phyloP scores from a whole-genome alignment of 2,797 vertebrate genomes.

The Acanthurus tractus region DNA sequence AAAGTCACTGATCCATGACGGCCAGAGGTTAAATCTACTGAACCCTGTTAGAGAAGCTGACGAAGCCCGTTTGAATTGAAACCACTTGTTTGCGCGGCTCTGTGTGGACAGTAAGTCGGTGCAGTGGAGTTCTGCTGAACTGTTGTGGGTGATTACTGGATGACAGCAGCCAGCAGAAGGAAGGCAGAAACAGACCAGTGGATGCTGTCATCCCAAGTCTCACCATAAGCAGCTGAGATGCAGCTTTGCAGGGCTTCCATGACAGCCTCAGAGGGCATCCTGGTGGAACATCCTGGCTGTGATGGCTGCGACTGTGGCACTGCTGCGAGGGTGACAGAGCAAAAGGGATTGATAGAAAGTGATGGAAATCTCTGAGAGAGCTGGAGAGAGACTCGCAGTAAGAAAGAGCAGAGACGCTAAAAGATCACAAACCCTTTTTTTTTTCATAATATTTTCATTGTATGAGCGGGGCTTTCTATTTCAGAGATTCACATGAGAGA shows the following conservation, averaged over 20 bases:
- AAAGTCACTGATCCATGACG: not conserved
- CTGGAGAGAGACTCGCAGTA: not conserved
- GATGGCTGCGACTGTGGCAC: slow-evolving; percentile 46
- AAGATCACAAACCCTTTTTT: slow-evolving; percentile 17
- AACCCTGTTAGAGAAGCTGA: not conserved
- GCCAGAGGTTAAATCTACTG: not conserved
- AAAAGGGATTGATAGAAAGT: slow-evolving; percentile 33
- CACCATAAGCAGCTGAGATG: slow-evolving; percentile 39
- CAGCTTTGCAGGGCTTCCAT: slow-evolving; percentile 38
- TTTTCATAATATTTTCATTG: slow-evolving; percentile 38
- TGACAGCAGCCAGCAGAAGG: slow-evolving; percentile 35
- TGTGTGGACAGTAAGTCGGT: slow-evolving; percentile 10
- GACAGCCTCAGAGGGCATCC: slow-evolving; percentile 43
- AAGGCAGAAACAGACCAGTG: slow-evolving; percentile 31
- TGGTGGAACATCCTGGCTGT: slow-evolving; percentile 53
- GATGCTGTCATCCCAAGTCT: slow-evolving; percentile 51
- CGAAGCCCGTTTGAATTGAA: not conserved
- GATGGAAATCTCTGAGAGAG: slow-evolving; percentile 37
- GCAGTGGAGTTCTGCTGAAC: not conserved
- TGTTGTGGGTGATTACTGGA: slow-evolving; percentile 32
- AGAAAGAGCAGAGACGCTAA: not conserved
- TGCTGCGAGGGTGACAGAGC: slow-evolving; percentile 12
- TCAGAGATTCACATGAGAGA: slow-evolving; percentile 22
- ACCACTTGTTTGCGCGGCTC: slow-evolving; percentile 27
- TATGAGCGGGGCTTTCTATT: slow-evolving; percentile 25